phyloP scores from a whole-genome alignment of 2,888 invertebrate species.

The Lagria hirta region DNA sequence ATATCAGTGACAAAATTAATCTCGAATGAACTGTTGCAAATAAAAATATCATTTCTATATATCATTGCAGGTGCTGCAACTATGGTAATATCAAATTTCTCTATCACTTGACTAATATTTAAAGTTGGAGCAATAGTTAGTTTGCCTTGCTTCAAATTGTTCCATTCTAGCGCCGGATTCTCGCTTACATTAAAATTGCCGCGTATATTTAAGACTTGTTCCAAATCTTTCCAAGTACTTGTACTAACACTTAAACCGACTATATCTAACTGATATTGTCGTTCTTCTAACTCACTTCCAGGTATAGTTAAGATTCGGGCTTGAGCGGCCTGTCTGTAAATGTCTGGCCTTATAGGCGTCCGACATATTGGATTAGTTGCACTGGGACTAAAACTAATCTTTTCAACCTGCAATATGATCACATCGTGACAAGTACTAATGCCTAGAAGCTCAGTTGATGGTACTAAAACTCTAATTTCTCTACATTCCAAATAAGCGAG shows the following conservation, averaged over 20 bases:
- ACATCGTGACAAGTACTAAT: constrained; percentile 44
- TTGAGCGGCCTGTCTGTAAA: constrained; percentile 73
- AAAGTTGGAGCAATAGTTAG: constrained; percentile 52
- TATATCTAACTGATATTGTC: constrained; percentile 83
- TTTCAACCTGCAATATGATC: constrained; percentile 62
- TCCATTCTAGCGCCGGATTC: constrained; percentile 87
- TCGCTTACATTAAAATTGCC: constrained; percentile 59
- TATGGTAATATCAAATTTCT: constrained; percentile 63
- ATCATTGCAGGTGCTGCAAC: constrained; percentile 72
- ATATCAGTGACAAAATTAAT: constrained; percentile 80
- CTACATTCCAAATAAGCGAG: constrained; percentile 71
- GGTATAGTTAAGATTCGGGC: constrained; percentile 70
- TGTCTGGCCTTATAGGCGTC: constrained; percentile 67
- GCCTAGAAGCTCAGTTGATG: constrained; percentile 49
- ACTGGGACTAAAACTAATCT: constrained; percentile 71
- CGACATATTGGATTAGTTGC: constrained; percentile 86
- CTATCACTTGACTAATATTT: constrained; percentile 56
- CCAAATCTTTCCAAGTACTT: constrained; percentile 62
- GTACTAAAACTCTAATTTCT: constrained; percentile 67
- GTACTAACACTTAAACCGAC: constrained; percentile 68
- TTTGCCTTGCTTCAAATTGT: constrained; percentile 59
- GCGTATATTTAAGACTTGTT: constrained; percentile 41
- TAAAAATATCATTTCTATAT: constrained; percentile 59
- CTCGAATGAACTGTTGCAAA: constrained; percentile 82
- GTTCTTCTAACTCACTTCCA: constrained; percentile 77